Evolutionary conservation across 2,888 invertebrate species (phyloP).

Genomic region (Ommatoiulus sabulosus): DNA sequence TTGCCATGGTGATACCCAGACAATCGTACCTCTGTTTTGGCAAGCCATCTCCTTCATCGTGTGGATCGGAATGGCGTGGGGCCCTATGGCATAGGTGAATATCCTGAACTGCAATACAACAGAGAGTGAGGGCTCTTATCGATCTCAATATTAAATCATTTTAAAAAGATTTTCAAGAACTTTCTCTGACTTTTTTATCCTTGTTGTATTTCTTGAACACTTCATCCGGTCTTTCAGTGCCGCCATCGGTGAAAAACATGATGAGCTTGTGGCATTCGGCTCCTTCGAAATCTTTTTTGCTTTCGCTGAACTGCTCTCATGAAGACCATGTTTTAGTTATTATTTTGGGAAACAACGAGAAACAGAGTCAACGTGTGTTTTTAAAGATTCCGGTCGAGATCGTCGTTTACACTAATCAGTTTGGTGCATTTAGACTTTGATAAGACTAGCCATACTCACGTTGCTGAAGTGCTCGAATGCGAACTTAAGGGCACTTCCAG

Average conservation of each 20-base stretch:
- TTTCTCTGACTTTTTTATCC: constrained; percentile 59
- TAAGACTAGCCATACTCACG: constrained; percentile 63
- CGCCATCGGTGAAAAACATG: constrained; percentile 72
- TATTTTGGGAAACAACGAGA: too few species aligned
- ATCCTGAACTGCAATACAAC: constrained; percentile 67
- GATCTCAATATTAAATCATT: too few species aligned
- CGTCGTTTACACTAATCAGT: too few species aligned
- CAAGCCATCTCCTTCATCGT: constrained; percentile 70
- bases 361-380: too few species aligned
- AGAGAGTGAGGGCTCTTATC: not conserved
- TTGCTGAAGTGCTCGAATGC: constrained; percentile 69
- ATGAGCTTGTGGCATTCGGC: constrained; percentile 71
- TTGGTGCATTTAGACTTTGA: too few species aligned
- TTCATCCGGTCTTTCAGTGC: constrained; percentile 70
- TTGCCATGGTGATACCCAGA: not conserved
- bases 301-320: constrained; percentile 62
- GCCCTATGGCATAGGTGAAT: constrained; percentile 71
- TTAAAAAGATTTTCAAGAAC: too few species aligned
- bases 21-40: constrained; percentile 67
- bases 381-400: too few species aligned
- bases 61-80: constrained; percentile 69
- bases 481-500: constrained; percentile 68
- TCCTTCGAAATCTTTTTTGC: constrained; percentile 64
- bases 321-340: too few species aligned
- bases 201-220: constrained; percentile 68